Evolutionary conservation across 2,888 invertebrate genomes (phyloP), one percentile per base, ranked within the genome.

Genomic region (Netelia inedita): DNA sequence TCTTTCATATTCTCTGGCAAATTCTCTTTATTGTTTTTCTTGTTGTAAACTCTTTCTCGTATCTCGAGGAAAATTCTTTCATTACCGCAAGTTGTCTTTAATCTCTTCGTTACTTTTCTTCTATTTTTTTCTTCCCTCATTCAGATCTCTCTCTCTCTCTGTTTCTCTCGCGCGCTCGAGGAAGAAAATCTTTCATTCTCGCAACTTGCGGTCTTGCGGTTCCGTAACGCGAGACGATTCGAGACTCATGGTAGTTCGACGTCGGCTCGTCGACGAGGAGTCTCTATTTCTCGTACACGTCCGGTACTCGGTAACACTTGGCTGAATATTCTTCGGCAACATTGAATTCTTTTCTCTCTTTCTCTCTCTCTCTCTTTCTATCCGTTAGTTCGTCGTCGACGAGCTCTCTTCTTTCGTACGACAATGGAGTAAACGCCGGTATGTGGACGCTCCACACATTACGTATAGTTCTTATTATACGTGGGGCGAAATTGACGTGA

Each of bases 161-260:
- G 46, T 46, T 28, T 23, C 10, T 71, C 35, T n/a, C n/a, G 41
- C 65, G 23, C 16, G 1, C 50, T 63, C 19, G 14, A 57, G 16
- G 46, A 46, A 74, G 75, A 55, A 28, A 28, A 50, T 79, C n/a
- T 50, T 79, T 41, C 21, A 55, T 79, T 72, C 65, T 65, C 43
- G 71, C 65, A 57, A 53, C 59, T 82, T 71, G 82, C 14, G 82
- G 82, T 82, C 35, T 82, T 82, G 72, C 23, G 82, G 82, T 66
- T 82, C 66, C 59, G 78, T 82, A 82, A 82, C 59, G 63, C 72
- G 82, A 82, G 57, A 50, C 78, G 82, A 65, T 71, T 23, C 21
- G 23, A 69, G 14, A 69, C 28, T 19, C 28, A 69, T 59, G 78
- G 78, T 71, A 53, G 79, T 53, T 21, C 46, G 16, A 61, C 16